These are phyloP conservation scores for Apamea monoglypha DNA, from an alignment of 2,888 invertebrate genomes.

Conservation along the genomic window DNA sequence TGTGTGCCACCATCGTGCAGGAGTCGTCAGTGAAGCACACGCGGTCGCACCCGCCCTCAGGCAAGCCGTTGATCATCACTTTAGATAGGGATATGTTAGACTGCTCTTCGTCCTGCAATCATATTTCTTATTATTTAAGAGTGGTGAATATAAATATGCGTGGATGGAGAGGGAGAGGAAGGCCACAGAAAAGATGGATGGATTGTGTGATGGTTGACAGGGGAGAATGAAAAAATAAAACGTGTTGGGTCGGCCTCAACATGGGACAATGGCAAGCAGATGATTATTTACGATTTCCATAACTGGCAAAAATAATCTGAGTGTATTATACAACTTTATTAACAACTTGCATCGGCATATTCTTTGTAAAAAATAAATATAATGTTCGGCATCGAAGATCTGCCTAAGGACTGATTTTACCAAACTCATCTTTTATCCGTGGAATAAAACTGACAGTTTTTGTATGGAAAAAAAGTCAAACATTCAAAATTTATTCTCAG, in stretches of 20 bases:
- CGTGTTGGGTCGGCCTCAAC: background rate
- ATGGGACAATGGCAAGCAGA: background rate
- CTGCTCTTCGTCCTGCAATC: constrained; percentile 81
- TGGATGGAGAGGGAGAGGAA: background rate
- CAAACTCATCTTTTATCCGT: too few relatives aligned
- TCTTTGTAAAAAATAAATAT: background rate
- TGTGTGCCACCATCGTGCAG: constrained; percentile 73
- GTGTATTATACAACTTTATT: background rate
- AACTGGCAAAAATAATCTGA: constrained; percentile 6
- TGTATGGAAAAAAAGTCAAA: too few relatives aligned
- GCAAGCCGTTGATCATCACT: constrained; percentile 77
- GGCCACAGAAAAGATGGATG: background rate
- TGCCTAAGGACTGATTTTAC: background rate
- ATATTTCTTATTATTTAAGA: background rate
- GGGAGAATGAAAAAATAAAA: background rate
- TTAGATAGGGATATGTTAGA: constrained; percentile 81
- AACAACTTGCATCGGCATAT: background rate
- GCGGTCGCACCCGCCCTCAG: constrained; percentile 74
- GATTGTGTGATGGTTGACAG: background rate
- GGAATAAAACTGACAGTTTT: too few relatives aligned
- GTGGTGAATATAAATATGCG: background rate
- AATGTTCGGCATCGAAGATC: background rate
- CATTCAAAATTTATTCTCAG: too few relatives aligned
- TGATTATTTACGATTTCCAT: background rate
- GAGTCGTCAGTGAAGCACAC: constrained; percentile 82